phyloP scores from a whole-genome alignment of 2,797 vertebrate species.

The Steatocranus sp. region DNA sequence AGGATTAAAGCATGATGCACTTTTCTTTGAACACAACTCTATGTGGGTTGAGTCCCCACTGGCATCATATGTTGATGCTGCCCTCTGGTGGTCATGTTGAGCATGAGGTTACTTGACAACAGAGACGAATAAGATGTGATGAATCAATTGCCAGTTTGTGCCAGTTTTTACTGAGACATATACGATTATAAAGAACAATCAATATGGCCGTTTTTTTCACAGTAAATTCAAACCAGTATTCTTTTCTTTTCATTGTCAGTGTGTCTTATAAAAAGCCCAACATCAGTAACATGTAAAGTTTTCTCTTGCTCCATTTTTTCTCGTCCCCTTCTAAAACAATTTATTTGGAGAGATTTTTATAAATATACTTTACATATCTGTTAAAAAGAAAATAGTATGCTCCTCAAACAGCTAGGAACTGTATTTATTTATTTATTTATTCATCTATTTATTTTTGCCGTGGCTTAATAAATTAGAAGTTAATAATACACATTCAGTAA shows the following conservation, averaged over 20 bases:
- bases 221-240: neutral
- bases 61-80: slow-evolving; percentile 8
- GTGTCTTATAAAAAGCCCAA: neutral
- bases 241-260: neutral
- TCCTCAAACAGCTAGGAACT: neutral
- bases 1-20: neutral
- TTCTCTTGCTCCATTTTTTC: neutral
- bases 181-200: neutral
- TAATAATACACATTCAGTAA: neutral
- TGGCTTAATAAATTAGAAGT: neutral
- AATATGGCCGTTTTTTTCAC: neutral
- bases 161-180: neutral
- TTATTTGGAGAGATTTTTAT: neutral
- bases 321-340: neutral
- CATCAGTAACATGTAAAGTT: neutral
- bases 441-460: neutral
- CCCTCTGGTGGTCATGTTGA: slow-evolving; percentile 56
- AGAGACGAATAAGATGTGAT: neutral
- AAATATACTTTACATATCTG: neutral
- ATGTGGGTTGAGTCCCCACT: neutral
- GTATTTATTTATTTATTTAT: neutral
- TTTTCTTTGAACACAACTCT: neutral
- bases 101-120: neutral
- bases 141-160: neutral
- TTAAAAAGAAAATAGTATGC: neutral